Conservation (phyloP, 2,888 invertebrate genomes). For the Neelides folsomi region DNA sequence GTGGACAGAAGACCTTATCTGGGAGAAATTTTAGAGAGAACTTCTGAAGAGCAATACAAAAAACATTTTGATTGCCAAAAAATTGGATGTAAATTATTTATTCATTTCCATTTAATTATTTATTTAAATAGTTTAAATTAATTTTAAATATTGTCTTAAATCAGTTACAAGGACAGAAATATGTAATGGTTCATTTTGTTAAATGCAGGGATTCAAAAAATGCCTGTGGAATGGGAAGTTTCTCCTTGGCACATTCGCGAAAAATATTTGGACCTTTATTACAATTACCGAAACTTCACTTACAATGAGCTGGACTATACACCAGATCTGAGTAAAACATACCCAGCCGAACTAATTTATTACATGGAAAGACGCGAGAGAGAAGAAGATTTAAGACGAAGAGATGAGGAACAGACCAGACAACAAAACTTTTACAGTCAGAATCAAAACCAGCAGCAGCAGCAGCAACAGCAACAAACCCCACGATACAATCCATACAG, state of each 20-base stretch:
- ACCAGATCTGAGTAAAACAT: no score
- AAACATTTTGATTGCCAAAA: conserved; percentile 72
- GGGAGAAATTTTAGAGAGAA: conserved; percentile 85
- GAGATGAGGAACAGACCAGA: no score
- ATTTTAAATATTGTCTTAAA: neutral
- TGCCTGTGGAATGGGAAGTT: conserved; percentile 69
- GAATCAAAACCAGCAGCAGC: no score
- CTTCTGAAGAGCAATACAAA: conserved; percentile 80
- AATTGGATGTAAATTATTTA: conserved; percentile 66
- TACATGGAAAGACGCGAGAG: no score
- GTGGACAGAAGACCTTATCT: conserved; percentile 76
- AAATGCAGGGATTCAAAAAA: conserved; percentile 63
- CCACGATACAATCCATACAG: no score
- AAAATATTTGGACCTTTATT: conserved; percentile 57
- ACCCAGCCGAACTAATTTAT: no score
- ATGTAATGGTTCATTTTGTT: neutral
- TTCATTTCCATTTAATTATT: conserved; percentile 1
- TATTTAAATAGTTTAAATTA: neutral
- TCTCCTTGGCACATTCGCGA: conserved; percentile 57
- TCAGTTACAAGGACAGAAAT: neutral
- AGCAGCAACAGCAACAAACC: no score
- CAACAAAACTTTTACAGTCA: no score
- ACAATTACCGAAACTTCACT: conserved; percentile 56
- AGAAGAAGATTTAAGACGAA: no score
- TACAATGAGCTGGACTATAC: conserved; percentile 34